Evolutionary conservation across 2,113 vertebrate species (phyloP).

Genomic region (Pseudorectes ferrugineus): DNA sequence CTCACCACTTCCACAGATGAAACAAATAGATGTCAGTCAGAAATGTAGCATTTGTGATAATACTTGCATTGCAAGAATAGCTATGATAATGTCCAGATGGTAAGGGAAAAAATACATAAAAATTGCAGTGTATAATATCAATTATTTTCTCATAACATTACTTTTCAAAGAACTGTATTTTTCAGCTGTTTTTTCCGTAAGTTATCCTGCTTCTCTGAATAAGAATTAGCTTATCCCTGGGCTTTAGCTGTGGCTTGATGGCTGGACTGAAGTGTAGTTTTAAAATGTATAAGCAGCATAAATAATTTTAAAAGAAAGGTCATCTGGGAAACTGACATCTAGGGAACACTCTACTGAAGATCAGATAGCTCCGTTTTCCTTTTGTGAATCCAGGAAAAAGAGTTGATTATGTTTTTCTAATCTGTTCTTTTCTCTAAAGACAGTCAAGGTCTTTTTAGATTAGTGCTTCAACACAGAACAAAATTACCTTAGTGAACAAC

Average conservation of each 20-base stretch:
- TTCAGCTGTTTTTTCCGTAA: background rate
- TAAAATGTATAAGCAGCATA: background rate
- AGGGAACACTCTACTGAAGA: background rate
- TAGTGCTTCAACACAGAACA: background rate
- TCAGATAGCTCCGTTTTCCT: background rate
- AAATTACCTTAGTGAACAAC: background rate
- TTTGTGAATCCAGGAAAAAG: background rate
- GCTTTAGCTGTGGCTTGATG: background rate
- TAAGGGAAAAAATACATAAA: background rate
- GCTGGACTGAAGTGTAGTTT: background rate
- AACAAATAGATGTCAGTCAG: background rate
- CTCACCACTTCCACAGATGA: background rate
- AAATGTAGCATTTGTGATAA: background rate
- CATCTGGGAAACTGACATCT: background rate
- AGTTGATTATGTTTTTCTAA: background rate
- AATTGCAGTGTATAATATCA: background rate
- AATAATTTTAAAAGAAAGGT: background rate
- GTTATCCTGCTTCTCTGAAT: background rate
- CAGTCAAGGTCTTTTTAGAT: background rate
- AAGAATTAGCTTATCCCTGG: background rate
- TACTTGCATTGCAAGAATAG: background rate
- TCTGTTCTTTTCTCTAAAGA: conserved; percentile 8
- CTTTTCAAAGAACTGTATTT: background rate
- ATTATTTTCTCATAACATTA: background rate
- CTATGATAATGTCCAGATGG: background rate